Conservation (phyloP, 1,140 invertebrate species). For the Lanistes nyassanus region DNA sequence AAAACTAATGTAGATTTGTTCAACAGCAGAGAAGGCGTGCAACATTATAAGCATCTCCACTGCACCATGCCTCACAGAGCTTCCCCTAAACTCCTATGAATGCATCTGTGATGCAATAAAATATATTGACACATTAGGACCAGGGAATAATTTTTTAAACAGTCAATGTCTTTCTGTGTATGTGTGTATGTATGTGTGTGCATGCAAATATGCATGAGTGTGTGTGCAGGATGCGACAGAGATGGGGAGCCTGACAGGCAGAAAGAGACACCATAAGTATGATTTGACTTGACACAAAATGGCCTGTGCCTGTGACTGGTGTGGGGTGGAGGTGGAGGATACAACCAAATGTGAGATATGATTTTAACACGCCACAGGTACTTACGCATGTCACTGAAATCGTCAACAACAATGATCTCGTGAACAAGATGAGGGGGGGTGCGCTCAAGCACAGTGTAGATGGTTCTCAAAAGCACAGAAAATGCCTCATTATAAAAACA, state of each 20-base stretch:
- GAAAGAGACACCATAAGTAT: no score
- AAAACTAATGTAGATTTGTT: no score
- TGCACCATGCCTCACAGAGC: no score
- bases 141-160: background rate
- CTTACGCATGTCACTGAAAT: constrained; percentile 87
- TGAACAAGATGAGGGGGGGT: constrained; percentile 82
- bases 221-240: no score
- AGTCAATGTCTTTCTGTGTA: background rate
- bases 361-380: constrained; percentile 45
- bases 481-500: constrained; percentile 93
- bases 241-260: no score
- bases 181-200: background rate
- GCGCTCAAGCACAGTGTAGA: constrained; percentile 88
- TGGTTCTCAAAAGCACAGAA: constrained; percentile 83
- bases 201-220: background rate
- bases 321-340: background rate
- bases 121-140: no score
- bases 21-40: no score
- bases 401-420: constrained; percentile 90
- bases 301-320: background rate
- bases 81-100: no score
- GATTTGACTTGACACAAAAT: background rate
- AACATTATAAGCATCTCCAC: no score
- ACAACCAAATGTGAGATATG: no score
- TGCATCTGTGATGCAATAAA: no score